Evolutionary conservation across 2,888 invertebrate species (phyloP), one percentile per base, ranked within the genome.

Genomic region (Chirona hameri): DNA sequence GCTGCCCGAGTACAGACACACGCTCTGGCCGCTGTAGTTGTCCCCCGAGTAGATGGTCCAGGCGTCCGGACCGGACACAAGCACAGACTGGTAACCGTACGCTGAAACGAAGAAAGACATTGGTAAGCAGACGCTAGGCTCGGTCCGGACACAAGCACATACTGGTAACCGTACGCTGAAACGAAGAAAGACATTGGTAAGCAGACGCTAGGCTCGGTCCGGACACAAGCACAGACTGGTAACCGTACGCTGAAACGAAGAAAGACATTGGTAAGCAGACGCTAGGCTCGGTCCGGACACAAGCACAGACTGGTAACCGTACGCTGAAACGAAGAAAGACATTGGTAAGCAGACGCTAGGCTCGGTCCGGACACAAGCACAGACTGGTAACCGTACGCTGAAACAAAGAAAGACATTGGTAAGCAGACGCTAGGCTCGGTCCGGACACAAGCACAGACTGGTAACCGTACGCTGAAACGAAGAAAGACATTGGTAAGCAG

Each of bases 1-100:
- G 76, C 76, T 46, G 76, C 76, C 76, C 39, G 76, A 76, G 76
- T 76, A 76, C 24, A 76, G 76, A 12, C 76, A 76, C 24, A 76
- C 76, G 21, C 46, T 76, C 46, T 39, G 24, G 46, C 76, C 76
- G 10, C 46, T 46, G 46, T 46, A 76, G 76, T 46, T 76, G 76
- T 46, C 46, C 39, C 76, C 76, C 1, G 46, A 24, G 76, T 76
- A 76, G 76, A 76, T 76, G 76, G 76, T 76, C 76, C 76, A 76
- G 24, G 76, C 76, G 46, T 76, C 76, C 76, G 76, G 46, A 5
- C 76, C 76, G 24, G 39, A 39, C 39, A 76, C 76, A 9, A 76
- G 5, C 39, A 24, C 76, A 9, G 76, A 39, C 10, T 9, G 18
- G 76, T 76, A 76, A 39, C 76, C 76, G 76, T 76, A 76, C 24